phyloP scores from a whole-genome alignment of 2,888 invertebrate species.

The Tillus elongatus region DNA sequence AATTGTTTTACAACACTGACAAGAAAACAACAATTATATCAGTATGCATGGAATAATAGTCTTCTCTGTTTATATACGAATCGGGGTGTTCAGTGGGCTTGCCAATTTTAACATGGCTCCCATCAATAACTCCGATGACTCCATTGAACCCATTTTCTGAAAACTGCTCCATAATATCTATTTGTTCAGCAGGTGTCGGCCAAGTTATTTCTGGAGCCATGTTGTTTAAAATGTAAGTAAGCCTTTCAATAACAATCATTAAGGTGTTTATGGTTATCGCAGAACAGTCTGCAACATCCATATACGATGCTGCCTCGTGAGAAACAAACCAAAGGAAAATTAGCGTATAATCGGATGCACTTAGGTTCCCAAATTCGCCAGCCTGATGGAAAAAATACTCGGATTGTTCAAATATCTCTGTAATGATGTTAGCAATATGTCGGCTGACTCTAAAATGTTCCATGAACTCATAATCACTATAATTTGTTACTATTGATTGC shows the following conservation, averaged over 20 bases:
- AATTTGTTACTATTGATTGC: slow-evolving; percentile 8
- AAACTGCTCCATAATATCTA: slow-evolving; percentile 12
- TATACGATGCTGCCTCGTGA: slow-evolving; percentile 14
- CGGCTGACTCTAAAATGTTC: slow-evolving; percentile 11
- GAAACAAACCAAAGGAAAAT: slow-evolving; percentile 14
- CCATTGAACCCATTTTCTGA: slow-evolving; percentile 9
- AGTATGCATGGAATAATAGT: background rate
- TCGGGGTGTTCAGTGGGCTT: slow-evolving; percentile 4
- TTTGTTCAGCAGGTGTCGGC: slow-evolving; percentile 14
- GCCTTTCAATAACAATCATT: slow-evolving; percentile 8
- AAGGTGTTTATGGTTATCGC: slow-evolving; percentile 11
- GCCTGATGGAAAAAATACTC: slow-evolving; percentile 10
- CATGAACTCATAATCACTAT: slow-evolving; percentile 7
- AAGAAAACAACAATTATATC: background rate
- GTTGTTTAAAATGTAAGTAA: slow-evolving; percentile 13
- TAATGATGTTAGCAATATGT: background rate
- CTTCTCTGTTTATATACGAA: slow-evolving; percentile 4
- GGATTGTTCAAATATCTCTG: slow-evolving; percentile 4
- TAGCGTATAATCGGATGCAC: slow-evolving; percentile 6
- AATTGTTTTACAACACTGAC: background rate
- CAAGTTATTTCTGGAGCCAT: slow-evolving; percentile 14
- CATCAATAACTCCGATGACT: slow-evolving; percentile 8
- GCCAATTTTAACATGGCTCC: slow-evolving; percentile 1
- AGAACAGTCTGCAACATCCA: slow-evolving; percentile 15
- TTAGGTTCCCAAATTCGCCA: slow-evolving; percentile 10